Evolutionary conservation across 2,797 vertebrate genomes (phyloP).

Genomic region (Manis crassicaudata): DNA sequence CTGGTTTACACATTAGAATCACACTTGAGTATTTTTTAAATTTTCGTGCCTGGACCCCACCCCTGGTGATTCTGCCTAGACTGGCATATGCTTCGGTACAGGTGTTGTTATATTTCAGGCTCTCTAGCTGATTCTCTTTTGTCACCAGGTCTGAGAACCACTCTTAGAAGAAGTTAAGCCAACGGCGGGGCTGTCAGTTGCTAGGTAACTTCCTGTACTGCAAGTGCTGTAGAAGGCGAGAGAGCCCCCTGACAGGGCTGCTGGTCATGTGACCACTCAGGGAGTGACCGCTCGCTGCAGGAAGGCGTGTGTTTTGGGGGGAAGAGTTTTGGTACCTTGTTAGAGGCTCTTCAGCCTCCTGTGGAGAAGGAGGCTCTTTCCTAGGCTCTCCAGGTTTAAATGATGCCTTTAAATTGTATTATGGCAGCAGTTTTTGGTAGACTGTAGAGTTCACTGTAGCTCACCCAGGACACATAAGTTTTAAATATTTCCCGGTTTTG

Average conservation of each 20-base stretch:
- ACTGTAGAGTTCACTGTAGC: background rate
- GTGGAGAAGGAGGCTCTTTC: background rate
- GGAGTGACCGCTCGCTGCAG: background rate
- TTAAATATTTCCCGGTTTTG: background rate
- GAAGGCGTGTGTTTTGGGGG: background rate
- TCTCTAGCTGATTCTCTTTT: background rate
- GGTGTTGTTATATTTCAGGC: background rate
- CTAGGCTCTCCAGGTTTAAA: constrained; percentile 13
- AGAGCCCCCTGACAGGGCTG: background rate
- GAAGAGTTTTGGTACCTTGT: background rate
- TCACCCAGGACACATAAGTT: constrained; percentile 42
- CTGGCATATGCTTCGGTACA: background rate
- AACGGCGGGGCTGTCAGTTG: background rate
- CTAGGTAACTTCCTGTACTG: background rate
- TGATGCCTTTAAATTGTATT: constrained; percentile 30
- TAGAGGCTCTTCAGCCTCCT: background rate
- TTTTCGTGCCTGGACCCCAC: background rate
- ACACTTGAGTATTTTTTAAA: background rate
- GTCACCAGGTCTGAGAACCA: background rate
- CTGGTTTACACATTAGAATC: constrained; percentile 5
- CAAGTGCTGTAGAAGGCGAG: background rate
- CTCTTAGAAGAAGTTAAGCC: background rate
- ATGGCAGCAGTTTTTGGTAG: constrained; percentile 26
- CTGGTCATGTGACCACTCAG: background rate
- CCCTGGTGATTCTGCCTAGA: constrained; percentile 7